Evolutionary conservation across 2,113 vertebrate genomes (phyloP), one percentile per base, ranked within the genome.

Genomic region (Thalassarche chlororhynchos): DNA sequence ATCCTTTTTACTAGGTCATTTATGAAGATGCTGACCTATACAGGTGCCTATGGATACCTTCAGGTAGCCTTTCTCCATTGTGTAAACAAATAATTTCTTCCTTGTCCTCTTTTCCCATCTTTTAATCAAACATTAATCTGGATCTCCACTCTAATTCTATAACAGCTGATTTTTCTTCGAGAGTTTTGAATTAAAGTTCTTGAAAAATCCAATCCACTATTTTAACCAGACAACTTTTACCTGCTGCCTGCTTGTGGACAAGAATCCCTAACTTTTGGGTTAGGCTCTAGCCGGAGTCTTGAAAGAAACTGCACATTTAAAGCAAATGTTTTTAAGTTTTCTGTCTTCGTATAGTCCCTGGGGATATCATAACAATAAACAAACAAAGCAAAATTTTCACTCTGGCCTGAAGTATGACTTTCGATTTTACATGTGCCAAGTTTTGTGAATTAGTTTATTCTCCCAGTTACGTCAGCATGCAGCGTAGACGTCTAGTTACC

Each of bases 301-400:
- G 54, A 90, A 91, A 79, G 62, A 89, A 89, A 64, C 18, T 86
- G 32, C 36, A 38, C 23, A 25, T 90, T 93, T 90, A 69, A 87
- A 87, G n/a, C 34, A 89, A 95, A 85, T 25, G 12, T 32, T 89
- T 93, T 80, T 21, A 52, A 26, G 23, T 79, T 90, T 96, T 93
- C 68, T 91, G 58, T 74, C 87, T 88, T 94, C 55, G 18, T 87
- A 74, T 47, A 80, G n/a, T 72, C 91, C 64, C 78, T 66, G 32
- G 46, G 36, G 84, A 68, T 83, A 94, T 54, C 70, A 85, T 74
- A 91, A 79, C 71, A 96, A 94, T 84, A 96, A 95, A 96, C 29
- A 89, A 97, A 40, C 34, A 93, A 79, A 83, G 61, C 16, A 95
- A 74, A 94, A 91, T 94, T 90, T 91, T 91, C 58, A 40, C 75